These are phyloP conservation scores for Ia io DNA, from an alignment of 2,113 vertebrate genomes.

Conservation along the genomic window DNA sequence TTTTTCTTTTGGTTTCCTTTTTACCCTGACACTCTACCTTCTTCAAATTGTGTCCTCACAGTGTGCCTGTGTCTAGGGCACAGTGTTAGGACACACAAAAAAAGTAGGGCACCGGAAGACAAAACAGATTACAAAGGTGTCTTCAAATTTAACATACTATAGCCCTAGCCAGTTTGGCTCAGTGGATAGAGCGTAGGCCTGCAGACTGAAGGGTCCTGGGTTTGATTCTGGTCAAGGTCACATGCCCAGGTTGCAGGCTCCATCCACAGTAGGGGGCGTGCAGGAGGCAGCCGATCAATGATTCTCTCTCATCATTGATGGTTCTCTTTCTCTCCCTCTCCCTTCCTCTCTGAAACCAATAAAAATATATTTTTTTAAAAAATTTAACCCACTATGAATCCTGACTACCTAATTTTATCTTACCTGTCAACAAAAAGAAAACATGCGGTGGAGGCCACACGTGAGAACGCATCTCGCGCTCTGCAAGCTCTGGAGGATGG, in stretches of 20 bases:
- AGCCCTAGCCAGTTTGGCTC: neutral
- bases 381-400: neutral
- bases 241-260: neutral
- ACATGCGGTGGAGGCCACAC: rapidly evolving
- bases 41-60: neutral
- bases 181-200: neutral
- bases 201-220: neutral
- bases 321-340: neutral
- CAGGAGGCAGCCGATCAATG: neutral
- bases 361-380: neutral
- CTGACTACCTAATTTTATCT: neutral
- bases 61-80: neutral
- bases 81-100: neutral
- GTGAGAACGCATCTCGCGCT: rapidly evolving
- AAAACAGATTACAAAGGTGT: neutral
- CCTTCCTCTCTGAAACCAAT: neutral
- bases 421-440: neutral
- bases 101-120: neutral
- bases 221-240: neutral
- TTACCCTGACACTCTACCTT: rapidly evolving
- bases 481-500: neutral
- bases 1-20: neutral
- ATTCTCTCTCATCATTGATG: neutral
- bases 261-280: neutral
- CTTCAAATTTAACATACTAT: neutral